These are phyloP conservation scores for Balanococcus diminutus DNA, from an alignment of 2,888 invertebrate genomes.

Conservation along the genomic window DNA sequence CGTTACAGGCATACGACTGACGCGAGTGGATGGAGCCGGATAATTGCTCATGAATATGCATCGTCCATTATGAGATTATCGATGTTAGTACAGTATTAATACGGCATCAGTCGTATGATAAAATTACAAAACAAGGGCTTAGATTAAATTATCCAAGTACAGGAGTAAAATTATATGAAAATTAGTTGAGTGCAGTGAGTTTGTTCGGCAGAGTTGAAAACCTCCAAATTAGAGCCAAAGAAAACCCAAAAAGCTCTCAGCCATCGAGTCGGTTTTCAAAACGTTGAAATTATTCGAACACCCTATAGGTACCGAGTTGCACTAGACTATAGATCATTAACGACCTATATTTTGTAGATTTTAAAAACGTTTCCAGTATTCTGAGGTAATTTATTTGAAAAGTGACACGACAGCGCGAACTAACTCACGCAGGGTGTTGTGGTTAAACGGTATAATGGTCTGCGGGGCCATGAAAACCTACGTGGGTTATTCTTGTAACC, in stretches of 20 bases:
- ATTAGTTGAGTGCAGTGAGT: background rate
- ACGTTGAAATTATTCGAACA: background rate
- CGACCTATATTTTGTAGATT: background rate
- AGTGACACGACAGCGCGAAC: background rate
- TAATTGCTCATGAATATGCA: constrained; percentile 5
- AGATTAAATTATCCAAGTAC: background rate
- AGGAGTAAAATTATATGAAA: background rate
- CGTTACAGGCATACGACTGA: background rate
- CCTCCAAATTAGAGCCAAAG: too few species aligned
- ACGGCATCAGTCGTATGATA: background rate
- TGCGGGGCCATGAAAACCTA: background rate
- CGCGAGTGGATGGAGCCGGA: background rate
- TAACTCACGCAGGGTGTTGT: background rate
- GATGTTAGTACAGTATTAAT: background rate
- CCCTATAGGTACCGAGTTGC: background rate
- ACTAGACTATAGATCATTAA: background rate
- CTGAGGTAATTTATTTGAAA: background rate
- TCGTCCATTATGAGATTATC: background rate
- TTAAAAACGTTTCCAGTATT: background rate
- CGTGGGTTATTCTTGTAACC: background rate
- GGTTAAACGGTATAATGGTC: background rate
- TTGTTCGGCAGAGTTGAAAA: too few species aligned
- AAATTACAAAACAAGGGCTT: background rate
- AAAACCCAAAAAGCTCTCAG: too few species aligned
- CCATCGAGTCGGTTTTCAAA: too few species aligned